Evolutionary conservation across 1,140 invertebrate genomes (phyloP).

Genomic region (Bombus haemorrhoidalis): DNA sequence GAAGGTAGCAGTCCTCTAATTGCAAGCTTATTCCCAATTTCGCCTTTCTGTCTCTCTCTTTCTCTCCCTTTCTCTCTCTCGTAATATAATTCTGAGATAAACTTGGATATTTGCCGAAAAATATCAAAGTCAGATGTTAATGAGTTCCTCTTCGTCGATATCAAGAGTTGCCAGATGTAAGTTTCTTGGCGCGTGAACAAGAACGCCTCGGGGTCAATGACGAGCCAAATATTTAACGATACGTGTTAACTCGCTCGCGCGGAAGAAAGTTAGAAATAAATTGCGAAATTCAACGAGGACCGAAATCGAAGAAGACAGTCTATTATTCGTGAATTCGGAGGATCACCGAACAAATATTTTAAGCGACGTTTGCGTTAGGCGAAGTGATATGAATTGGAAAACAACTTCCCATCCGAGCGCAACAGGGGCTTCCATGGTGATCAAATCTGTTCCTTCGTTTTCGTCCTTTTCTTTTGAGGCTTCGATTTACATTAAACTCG

Average conservation of each 20-base stretch:
- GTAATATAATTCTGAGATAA: neutral
- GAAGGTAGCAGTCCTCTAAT: neutral
- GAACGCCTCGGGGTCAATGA: constrained; percentile 6
- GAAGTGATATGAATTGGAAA: neutral
- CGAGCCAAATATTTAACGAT: constrained; percentile 54
- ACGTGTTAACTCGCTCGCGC: neutral
- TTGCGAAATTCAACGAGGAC: neutral
- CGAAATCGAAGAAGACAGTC: neutral
- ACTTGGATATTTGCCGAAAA: constrained; percentile 9
- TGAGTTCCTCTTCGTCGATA: neutral
- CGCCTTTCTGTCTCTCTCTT: neutral
- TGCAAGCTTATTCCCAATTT: neutral
- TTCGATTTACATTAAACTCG: no score
- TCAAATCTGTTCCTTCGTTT: neutral
- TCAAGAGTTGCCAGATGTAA: neutral
- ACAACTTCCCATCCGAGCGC: neutral
- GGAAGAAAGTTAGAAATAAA: constrained; percentile 15
- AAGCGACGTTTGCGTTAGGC: neutral
- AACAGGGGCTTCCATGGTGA: neutral
- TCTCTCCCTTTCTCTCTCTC: neutral
- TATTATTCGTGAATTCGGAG: neutral
- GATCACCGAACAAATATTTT: neutral
- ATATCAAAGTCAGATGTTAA: constrained; percentile 6
- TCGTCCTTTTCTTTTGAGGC: neutral
- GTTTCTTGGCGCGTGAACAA: constrained; percentile 17